A percentile compares a stretch with the other conserved stretches of the same genome.
phyloP scores from a whole-genome alignment of 2,888 invertebrate genomes.

The Glyphotaelius pellucidus region DNA sequence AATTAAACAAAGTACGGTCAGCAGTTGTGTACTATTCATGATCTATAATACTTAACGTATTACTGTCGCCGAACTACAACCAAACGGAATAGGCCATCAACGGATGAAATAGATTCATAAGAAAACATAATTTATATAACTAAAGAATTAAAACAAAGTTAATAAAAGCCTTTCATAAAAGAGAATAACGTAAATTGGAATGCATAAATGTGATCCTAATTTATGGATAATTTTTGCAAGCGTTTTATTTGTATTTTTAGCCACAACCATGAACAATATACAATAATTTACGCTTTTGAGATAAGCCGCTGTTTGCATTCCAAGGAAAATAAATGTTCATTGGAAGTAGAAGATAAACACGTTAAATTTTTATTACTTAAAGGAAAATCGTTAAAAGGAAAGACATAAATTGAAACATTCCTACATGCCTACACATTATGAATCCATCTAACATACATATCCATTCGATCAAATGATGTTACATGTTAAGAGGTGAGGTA shows the following conservation, averaged over 20 bases:
- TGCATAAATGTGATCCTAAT: too few relatives aligned
- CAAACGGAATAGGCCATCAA: too few relatives aligned
- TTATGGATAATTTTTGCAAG: background rate
- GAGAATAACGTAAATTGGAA: background rate
- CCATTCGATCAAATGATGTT: background rate
- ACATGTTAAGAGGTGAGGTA: background rate
- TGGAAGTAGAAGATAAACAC: background rate
- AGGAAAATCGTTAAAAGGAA: background rate
- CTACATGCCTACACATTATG: background rate
- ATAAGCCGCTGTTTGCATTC: background rate
- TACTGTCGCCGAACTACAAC: too few relatives aligned
- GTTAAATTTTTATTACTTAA: background rate
- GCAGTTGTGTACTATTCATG: too few relatives aligned
- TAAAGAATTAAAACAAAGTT: too few relatives aligned
- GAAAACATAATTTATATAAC: too few relatives aligned
- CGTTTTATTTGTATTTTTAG: background rate
- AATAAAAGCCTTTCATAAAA: background rate
- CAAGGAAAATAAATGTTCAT: background rate
- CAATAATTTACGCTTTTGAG: background rate
- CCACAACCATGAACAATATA: background rate
- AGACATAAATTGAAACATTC: background rate
- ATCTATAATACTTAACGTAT: too few relatives aligned
- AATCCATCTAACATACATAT: background rate
- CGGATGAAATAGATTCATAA: background rate
- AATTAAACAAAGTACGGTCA: too few relatives aligned